Base-by-base conservation (phyloP, 2,888 invertebrate genomes). In the Sussaba pulchella region DNA sequence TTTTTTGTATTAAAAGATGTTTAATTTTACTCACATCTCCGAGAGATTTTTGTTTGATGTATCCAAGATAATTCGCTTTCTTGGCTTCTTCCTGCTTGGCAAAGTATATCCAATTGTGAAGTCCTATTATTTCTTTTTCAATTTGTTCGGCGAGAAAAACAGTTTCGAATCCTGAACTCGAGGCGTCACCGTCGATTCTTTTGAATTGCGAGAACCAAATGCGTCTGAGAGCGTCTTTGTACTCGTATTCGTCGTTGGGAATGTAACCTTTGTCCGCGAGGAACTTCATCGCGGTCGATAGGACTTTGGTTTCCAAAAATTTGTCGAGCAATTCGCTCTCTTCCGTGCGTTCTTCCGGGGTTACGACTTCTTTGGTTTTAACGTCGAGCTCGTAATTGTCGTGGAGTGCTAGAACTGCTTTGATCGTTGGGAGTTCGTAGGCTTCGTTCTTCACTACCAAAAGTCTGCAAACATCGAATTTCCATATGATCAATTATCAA, bases 151-250 rank as follows among this genome's bases (percentile, higher is more conserved):
- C 97, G 0, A 98, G 94, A 91, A 98, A 98, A 12, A 98, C 95
- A 86, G 98, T 98, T 92, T 99, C 99, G 89, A 98, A 98, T 0
- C 97, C 98, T 47, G 97, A 97, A 86, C 98, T 98, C 70, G 98
- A 96, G 9, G 97, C 94, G 87, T 95, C 94, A 26, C 96, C 96
- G 87, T 94, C 94, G 74, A 96, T 95, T 84, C 98, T 94, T 4
- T 97, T 95, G 90, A 98, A 98, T 87, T 97, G 94, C 17, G 95
- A 95, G 88, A 97, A 97, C 97, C 97, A 97, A 9, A 96, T 93
- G 72, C 95, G 94, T 89, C 95, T 95, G 12, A 97, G 91, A 24
- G 95, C 93, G 86, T 96, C 96, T 82, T 95, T 94, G 88, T 96
- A 96, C 71, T 95, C 95, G 73, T 90, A 91, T 31, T 89, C 88